phyloP scores from a whole-genome alignment of 1,140 invertebrate genomes.

The Aphis craccivora region DNA sequence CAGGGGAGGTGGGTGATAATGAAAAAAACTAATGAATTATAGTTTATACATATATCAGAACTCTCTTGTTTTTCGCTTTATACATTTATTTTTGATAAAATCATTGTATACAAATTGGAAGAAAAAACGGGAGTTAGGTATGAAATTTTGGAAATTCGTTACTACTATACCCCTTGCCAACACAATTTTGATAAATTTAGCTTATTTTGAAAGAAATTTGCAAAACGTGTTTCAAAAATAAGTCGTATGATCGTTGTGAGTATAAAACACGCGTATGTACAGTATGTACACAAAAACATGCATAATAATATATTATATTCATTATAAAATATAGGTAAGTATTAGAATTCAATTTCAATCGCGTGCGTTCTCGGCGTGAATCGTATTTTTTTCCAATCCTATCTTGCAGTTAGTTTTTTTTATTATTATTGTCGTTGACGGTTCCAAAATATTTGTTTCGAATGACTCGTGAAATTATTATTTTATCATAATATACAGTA shows the following conservation, averaged over 20 bases:
- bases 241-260: background rate
- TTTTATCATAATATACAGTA: background rate
- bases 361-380: background rate
- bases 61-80: background rate
- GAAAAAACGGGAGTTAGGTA: background rate
- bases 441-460: background rate
- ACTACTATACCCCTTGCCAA: no score
- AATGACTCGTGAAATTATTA: conserved; percentile 9
- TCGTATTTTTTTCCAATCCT: background rate
- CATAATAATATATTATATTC: background rate
- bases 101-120: background rate
- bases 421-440: background rate
- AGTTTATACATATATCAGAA: background rate
- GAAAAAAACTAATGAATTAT: background rate
- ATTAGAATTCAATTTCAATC: background rate
- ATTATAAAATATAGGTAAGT: background rate
- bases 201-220: no score
- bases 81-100: background rate
- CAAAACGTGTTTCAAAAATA: no score
- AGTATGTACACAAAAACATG: no score
- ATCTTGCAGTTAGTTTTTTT: background rate
- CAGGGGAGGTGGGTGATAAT: background rate
- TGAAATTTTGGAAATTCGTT: background rate
- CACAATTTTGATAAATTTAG: background rate
- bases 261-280: background rate